A percentile compares a stretch with the other conserved stretches of the same genome.
Evolutionary conservation across 2,797 vertebrate species (phyloP).

Genomic region (Artibeus jamaicensis): DNA sequence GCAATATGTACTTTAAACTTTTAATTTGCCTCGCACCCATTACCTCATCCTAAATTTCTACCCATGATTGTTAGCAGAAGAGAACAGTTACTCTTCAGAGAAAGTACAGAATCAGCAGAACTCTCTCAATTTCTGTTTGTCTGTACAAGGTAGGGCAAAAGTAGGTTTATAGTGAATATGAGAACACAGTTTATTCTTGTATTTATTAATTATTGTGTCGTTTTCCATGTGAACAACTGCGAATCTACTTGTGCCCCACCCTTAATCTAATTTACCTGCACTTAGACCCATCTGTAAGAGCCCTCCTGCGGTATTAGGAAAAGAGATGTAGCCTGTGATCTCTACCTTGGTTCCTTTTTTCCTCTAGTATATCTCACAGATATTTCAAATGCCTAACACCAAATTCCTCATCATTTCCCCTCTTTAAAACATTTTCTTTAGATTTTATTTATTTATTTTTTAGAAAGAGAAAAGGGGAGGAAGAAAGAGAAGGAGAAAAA

Average conservation of each 20-base stretch:
- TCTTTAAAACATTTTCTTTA: background rate
- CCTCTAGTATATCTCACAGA: background rate
- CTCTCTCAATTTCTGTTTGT: background rate
- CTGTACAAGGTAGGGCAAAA: background rate
- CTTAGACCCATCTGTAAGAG: background rate
- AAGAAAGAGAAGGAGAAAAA: background rate
- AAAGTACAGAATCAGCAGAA: background rate
- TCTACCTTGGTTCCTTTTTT: background rate
- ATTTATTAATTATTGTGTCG: background rate
- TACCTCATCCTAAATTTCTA: background rate
- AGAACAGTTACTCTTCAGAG: background rate
- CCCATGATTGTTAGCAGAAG: background rate
- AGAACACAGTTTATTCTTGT: background rate
- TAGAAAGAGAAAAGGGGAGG: background rate
- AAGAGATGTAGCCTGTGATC: background rate
- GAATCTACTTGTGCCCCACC: background rate
- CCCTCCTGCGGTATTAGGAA: background rate
- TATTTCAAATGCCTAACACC: background rate
- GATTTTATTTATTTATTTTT: background rate
- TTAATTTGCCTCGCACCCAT: background rate
- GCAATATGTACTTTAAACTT: background rate
- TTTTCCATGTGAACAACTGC: background rate
- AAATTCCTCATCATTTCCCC: background rate
- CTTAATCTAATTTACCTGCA: background rate
- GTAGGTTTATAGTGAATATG: background rate